Base-by-base conservation (phyloP, 53 echinoderm and acorn worm genomes). In the Holothuria leucospilota region DNA sequence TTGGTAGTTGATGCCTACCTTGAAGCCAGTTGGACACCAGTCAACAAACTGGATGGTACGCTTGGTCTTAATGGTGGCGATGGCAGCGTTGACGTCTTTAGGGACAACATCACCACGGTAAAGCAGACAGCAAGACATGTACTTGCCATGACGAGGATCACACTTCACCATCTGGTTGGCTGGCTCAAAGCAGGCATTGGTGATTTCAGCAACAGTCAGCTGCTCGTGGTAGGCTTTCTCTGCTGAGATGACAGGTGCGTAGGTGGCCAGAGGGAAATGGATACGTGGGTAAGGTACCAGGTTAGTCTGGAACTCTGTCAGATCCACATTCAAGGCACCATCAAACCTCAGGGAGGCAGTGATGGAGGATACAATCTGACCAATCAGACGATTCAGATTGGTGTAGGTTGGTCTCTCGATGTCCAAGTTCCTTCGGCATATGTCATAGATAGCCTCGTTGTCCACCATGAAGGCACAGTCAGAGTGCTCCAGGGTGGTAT, bases 1-100 rank as follows among this genome's bases (percentile, higher is more conserved):
- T 75, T 96, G 96, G 94, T 96, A 96, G 96, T 96, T 96, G 93
- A 96, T 96, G 63, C 96, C 96, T 59, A 96, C 96, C 88, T 96
- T 96, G 92, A 96, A 96, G 67, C 93, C 96, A 92, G 93, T 96
- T 88, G 96, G 96, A 74, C 96, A 96, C 96, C 96, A 96, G 87
- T 96, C 96, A 21, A 96, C 96, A 83, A 96, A 96, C 89, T 96
- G 96, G 94, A 96, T 94, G 86, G 92, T 89, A 74, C 96, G 91
- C 84, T 96, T 96, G 87, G 96, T 94, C 88, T 96, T 96, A 91
- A 96, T 96, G 94, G 87, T 89, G 62, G 96, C 94, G 25, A 96
- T 92, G 63, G 96, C 92, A 34, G 92, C 86, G 63, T 93, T 96
- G 85, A 96, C 96, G 68, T 96, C 96, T 59, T 96, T 96, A 24